Base-by-base conservation (phyloP, 1,140 invertebrate species). In the Temnothorax nylanderi region DNA sequence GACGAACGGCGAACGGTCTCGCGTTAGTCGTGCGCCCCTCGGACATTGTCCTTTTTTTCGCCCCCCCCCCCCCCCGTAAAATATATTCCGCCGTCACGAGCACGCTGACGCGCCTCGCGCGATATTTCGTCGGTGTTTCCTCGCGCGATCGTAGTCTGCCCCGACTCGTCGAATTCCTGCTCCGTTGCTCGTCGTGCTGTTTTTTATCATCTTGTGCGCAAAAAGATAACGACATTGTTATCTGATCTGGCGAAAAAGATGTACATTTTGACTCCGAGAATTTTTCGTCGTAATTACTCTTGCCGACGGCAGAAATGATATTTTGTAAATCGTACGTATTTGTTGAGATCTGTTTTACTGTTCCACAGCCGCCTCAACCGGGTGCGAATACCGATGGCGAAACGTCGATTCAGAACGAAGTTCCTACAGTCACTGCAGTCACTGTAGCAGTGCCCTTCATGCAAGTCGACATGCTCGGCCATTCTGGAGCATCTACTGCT, bases 391-490 rank as follows among this genome's bases (percentile, higher is more conserved):
- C 87, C 32, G 87, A 60, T 44, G 86, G 72, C 37, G 92, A 90
- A 75, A 56, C 88, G 49, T 90, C 88, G 16, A 41, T 34, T 18
- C 81, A 41, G 47, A 89, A 62, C 72, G 91, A 88, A 84, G 71
- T 93, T 72, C 86, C 93, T 60, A 78, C 87, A 0, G 87, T 93
- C 69, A 94, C 91, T 13, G 92, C 87, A 0, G 87, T 93, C 69
- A 94, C 91, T 13, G 92, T 94, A 7, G 88, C 89, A 47, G 71
- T 94, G 58, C 93, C 93, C 10, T 82, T 85, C n/a, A 58, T 85
- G 72, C 87, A 91, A 44, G 89, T 71, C 51, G 91, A 85, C 51
- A 89, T 80, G 54, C 77, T 89, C 54, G 90, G 89, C 77, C 89
- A 93, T 56, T 91, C 93, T 11, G 90, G 74, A 77, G 85, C 87